Evolutionary conservation across 2,797 vertebrate species (phyloP), one percentile per base, ranked within the genome.

Genomic region (Antrozous pallidus): DNA sequence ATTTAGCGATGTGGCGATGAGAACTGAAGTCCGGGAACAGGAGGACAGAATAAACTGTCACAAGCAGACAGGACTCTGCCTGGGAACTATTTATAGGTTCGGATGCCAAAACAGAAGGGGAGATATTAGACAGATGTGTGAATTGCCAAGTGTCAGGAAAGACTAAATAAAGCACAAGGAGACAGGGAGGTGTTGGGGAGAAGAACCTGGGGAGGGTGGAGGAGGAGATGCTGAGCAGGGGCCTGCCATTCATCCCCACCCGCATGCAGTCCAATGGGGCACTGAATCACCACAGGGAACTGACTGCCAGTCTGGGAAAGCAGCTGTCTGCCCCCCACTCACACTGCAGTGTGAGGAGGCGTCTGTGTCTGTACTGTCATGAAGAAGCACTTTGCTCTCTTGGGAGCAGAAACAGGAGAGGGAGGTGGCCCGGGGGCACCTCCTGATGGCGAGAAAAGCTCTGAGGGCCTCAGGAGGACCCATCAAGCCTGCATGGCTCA

Each of bases 101-200:
- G 51, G 85, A 90, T 54, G 82, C 80, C 78, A 74, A 91, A 90
- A 95, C 45, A 86, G 70, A 92, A 92, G 84, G 42, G 75, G 75
- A 56, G 79, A 63, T 16, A 7, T 6, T 74, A 63, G 85, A 80
- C 83, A 94, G 93, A 92, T 47, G 70, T 70, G 88, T 0, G 2
- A 88, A 73, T 20, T 87, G 88, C 54, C 70, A 67, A 82, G 51
- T 33, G 82, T 49, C 58, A 70, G 79, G 40, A 18, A 77, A 95
- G 86, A 78, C 65, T 61, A 51, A 54, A 94, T 61, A 26, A 47
- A 87, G 65, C 38, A 10, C 5, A 31, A 74, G 78, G 69, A 71
- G 56, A 18, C 8, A 1, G 65, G 20, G 61, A 65, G n/a, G 33
- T 5, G 49, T 4, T 12, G 5, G 24, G 58, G 36, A 36, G 75